Evolutionary conservation across 2,113 vertebrate genomes (phyloP).

Genomic region (Perccottus glenii): DNA sequence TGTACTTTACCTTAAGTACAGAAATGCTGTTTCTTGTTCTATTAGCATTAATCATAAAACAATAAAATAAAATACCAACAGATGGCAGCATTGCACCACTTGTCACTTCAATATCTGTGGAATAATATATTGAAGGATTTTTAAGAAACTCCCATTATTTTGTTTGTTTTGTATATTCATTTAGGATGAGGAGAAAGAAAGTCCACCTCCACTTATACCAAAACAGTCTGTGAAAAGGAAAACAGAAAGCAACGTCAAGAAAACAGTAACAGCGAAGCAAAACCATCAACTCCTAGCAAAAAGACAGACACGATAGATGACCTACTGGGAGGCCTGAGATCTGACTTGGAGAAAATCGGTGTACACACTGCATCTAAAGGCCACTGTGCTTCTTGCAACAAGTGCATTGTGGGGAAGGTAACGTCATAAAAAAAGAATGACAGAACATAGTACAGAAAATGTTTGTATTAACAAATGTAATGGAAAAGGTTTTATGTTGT

Average conservation of each 20-base stretch:
- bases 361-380: constrained; percentile 82
- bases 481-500: neutral
- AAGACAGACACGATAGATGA: constrained; percentile 78
- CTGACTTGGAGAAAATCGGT: constrained; percentile 88
- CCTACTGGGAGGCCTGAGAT: constrained; percentile 85
- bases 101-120: neutral
- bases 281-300: constrained; percentile 19
- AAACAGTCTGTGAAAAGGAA: constrained; percentile 52
- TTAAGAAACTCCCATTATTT: neutral
- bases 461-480: neutral
- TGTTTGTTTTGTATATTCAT: constrained; percentile 10
- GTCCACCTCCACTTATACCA: constrained; percentile 50
- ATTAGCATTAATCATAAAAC: too few relatives aligned
- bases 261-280: constrained; percentile 4
- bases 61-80: constrained; percentile 38
- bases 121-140: too few relatives aligned
- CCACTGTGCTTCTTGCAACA: constrained; percentile 84
- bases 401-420: constrained; percentile 89
- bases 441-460: too few relatives aligned
- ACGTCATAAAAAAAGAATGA: too few relatives aligned
- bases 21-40: neutral
- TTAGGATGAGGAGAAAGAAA: constrained; percentile 46
- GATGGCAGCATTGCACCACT: constrained; percentile 62
- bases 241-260: constrained; percentile 13
- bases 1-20: neutral